Evolutionary conservation across 92 coral and sea anemone species (phyloP), one percentile per base, ranked within the genome.

Genomic region (Phenganax stokvisi): DNA sequence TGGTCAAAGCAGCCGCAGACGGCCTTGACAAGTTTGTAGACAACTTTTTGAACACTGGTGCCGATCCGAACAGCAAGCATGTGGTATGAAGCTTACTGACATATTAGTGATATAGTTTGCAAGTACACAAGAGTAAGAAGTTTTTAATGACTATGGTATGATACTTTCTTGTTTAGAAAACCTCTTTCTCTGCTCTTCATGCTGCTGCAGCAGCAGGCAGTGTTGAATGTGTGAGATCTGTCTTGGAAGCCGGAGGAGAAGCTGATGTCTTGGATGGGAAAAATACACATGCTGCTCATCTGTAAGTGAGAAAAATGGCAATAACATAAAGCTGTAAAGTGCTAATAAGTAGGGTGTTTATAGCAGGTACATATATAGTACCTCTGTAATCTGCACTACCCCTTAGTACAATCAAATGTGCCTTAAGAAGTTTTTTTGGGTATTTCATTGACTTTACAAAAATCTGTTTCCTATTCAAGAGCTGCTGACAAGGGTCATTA

Each of bases 401-500:
- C 47, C 47, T 37, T 37, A 5, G 47, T 0, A 0, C 5, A 37
- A 37, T 37, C 2, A 37, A 37, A 37, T 37, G 47, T 5, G 47
- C 47, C 47, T 37, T 37, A 37, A 37, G 47, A 1, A 37, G 47
- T 37, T 2, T 11, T 11, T 44, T 11, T 1, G 0, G 31, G 25
- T 1, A 20, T 9, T 71, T 54, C 56, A 9, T 30, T 5, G 25
- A 65, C 15, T 65, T 17, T 65, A 11, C 4, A 17, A 17, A 11
- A 65, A 28, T 65, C 2, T 11, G 12, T 10, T 53, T 80, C 52
- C 61, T 20, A 6, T 9, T 72, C 12, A 60, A 89, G 90, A 76
- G 98, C 98, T 10, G 96, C 98, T 0, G 77, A 81, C n/a, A 90
- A 89, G 61, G 98, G 98, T 72, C 97, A 94, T 83, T 92, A 92